These are phyloP conservation scores for Chrosomus eos DNA, from an alignment of 2,797 vertebrate genomes.

Conservation along the genomic window DNA sequence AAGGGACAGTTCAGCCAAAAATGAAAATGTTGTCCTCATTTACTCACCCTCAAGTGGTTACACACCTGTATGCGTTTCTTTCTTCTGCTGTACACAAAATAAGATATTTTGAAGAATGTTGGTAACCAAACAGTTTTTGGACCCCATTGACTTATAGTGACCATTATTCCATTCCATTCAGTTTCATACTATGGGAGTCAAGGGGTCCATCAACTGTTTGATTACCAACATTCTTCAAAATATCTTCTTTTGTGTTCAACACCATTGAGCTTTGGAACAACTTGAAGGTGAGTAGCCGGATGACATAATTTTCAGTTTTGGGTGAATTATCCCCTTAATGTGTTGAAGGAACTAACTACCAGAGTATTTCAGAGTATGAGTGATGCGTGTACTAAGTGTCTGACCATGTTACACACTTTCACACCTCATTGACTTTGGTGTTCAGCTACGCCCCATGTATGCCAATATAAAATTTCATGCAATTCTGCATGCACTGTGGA, in stretches of 20 bases:
- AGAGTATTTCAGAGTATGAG: not conserved
- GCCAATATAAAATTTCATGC: too few relatives aligned
- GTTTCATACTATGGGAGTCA: not conserved
- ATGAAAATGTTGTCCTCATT: not conserved
- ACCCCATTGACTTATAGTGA: not conserved
- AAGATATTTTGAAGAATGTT: not conserved
- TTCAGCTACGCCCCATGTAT: conserved; percentile 6
- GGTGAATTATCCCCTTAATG: not conserved
- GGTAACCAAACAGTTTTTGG: not conserved
- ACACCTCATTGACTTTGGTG: conserved; percentile 21
- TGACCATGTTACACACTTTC: not conserved
- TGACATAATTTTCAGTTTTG: not conserved
- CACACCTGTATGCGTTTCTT: not conserved
- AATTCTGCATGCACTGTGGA: not conserved
- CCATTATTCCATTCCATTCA: too few relatives aligned
- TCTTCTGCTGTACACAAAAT: not conserved
- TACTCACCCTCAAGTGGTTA: not conserved
- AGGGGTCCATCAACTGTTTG: not conserved
- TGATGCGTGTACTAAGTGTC: not conserved
- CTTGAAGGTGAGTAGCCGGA: not conserved
- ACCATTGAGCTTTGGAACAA: not conserved
- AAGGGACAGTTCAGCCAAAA: not conserved
- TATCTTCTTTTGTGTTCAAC: not conserved
- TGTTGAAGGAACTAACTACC: not conserved
- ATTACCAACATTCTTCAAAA: not conserved